Base-by-base conservation (phyloP, 2,797 vertebrate species). In the Loris lydekkerianus region DNA sequence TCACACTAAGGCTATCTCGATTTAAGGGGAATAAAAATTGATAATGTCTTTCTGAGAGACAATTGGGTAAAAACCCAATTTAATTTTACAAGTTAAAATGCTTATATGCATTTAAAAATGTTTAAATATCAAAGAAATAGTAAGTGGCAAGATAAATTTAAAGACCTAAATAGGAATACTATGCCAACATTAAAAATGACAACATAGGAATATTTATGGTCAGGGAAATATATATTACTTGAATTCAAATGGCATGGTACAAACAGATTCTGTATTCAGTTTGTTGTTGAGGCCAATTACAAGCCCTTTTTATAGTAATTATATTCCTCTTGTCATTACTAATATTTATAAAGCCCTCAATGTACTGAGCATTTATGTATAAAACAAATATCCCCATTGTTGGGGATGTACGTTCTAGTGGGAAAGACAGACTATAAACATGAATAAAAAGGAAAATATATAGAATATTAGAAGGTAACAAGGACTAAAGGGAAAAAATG, bases 51-150 rank as follows among this genome's bases (percentile, higher is more conserved):
- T 94, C 13, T 87, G 34, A 53, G 67, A 95, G 70, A 75, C 5
- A 84, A 65, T 91, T 89, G 91, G 27, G 8, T 53, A 86, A 96
- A 93, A 80, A 75, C 27, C 0, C 11, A 81, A 18, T 80, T 92
- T 73, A 86, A 91, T 65, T 67, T 10, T 3, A 76, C 65, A 94
- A 75, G 23, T 88, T 63, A 90, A 93, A 91, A 56, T 73, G 29
- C 89, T 91, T 56, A 53, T 34, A 27, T 21, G 2, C 8, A 75
- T 94, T 93, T 65, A 86, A 58, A 67, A 20, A n/a, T 67, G 7
- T 67, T n/a, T 67, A 73, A 87, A 81, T 56, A 49, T 84, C 25
- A 92, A 60, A 72, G 37, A 85, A 75, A 80, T 1, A 43, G 23
- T 27, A 88, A 93, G 84, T 40, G 60, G 2, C 7, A 58, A 49